A percentile compares a stretch with the other conserved stretches of the same genome.
These are phyloP conservation scores for Orthosia incerta DNA, from an alignment of 2,888 invertebrate species.

Conservation along the genomic window DNA sequence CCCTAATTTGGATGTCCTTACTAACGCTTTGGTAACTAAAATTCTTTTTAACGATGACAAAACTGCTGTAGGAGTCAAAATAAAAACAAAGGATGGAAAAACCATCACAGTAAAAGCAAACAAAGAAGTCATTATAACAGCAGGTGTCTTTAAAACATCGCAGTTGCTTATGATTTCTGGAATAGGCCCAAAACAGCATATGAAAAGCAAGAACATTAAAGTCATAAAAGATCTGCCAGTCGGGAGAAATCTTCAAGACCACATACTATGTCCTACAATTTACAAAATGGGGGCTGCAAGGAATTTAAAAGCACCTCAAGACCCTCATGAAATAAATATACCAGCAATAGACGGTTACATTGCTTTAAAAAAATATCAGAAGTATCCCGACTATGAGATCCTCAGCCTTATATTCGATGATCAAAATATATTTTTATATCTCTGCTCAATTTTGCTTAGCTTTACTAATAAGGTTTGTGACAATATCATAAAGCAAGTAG, in stretches of 20 bases:
- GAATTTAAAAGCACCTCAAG: no score
- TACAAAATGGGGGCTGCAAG: conserved; percentile 46
- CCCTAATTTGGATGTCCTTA: conserved; percentile 78
- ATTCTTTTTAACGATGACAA: conserved; percentile 85
- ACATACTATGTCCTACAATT: conserved; percentile 72
- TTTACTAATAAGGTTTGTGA: conserved; percentile 16
- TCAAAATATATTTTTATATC: conserved; percentile 11
- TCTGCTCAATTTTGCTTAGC: conserved; percentile 8
- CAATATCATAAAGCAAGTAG: conserved; percentile 1
- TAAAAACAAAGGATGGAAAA: conserved; percentile 68
- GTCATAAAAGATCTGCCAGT: conserved; percentile 82
- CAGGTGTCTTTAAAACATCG: conserved; percentile 84
- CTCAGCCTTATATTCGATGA: conserved; percentile 17
- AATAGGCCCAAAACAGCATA: conserved; percentile 81
- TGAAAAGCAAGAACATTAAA: conserved; percentile 74
- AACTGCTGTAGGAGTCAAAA: conserved; percentile 82
- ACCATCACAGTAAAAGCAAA: conserved; percentile 71
- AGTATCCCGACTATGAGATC: conserved; percentile 25
- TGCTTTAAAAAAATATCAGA: conserved; percentile 5
- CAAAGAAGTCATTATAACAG: conserved; percentile 86
- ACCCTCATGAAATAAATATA: conserved; percentile 2
- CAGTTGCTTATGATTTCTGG: conserved; percentile 87
- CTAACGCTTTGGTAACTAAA: conserved; percentile 85
- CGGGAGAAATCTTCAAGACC: conserved; percentile 85
- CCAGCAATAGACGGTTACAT: conserved; percentile 8